Evolutionary conservation across 2,888 invertebrate genomes (phyloP), one percentile per base, ranked within the genome.

Genomic region (Callimorpha dominula): DNA sequence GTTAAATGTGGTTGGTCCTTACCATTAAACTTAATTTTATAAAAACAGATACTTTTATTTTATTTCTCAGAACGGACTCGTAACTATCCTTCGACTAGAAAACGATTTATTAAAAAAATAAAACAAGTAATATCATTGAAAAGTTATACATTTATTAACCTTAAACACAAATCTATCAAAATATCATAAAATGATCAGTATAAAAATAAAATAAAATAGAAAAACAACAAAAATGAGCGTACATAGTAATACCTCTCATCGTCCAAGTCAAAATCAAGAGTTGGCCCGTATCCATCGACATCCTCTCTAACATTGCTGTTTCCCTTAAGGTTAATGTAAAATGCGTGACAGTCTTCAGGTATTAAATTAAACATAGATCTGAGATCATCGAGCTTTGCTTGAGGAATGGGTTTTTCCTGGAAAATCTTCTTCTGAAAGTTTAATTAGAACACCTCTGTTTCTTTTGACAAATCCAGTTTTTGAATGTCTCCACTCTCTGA

Each of bases 291-390:
- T n/a, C n/a, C n/a, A n/a, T n/a, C n/a, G n/a, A n/a, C n/a, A n/a
- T n/a, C n/a, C n/a, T n/a, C 69, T 11, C 15, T 49, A 15, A 69
- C n/a, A 63, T n/a, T 52, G 50, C 52, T 64, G 43, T 57, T 70
- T 70, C 70, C 70, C 65, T 65, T 54, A 46, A 70, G 57, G 17
- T 43, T 65, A 7, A 65, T 65, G 12, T 70, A 70, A 65, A 70
- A 65, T n/a, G n/a, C n/a, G n/a, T n/a, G n/a, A n/a, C n/a, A n/a
- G n/a, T n/a, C n/a, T n/a, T n/a, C n/a, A n/a, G 71, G 71, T 68
- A 73, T 76, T 68, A 73, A 65, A 68, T 43, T 52, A 31, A 20
- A 72, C 73, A 76, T 76, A 57, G 71, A 71, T 68, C 50, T 71
- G 17, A 76, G 70, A 71, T n/a, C n/a, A n/a, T n/a, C n/a, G n/a